Conservation (phyloP, 2,888 invertebrate species). For the Thymelicus lineola region DNA sequence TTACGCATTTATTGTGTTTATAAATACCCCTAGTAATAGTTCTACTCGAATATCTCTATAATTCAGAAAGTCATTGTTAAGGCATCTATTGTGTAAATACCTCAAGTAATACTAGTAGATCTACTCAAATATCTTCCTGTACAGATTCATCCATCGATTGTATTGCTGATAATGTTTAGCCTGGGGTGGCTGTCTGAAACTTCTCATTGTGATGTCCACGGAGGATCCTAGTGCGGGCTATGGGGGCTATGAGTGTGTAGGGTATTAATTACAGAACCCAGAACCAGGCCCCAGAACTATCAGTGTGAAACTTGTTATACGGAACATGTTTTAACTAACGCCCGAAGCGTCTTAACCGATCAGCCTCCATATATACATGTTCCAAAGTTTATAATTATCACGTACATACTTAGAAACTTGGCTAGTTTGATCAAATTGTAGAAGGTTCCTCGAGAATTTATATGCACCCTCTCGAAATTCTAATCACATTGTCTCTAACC, state of each 20-base stretch:
- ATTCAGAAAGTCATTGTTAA: too few relatives aligned
- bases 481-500: neutral
- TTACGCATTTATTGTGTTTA: too few relatives aligned
- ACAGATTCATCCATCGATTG: too few relatives aligned
- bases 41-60: too few relatives aligned
- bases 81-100: too few relatives aligned
- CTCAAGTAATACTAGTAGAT: too few relatives aligned
- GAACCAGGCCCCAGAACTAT: neutral
- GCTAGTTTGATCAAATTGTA: conserved; percentile 21
- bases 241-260: neutral
- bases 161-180: too few relatives aligned
- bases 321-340: conserved; percentile 1
- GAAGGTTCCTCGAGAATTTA: neutral
- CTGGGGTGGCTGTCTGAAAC: too few relatives aligned
- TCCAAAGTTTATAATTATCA: conserved; percentile 1
- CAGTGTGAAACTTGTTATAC: neutral
- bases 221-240: neutral
- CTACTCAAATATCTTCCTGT: too few relatives aligned
- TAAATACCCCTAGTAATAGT: too few relatives aligned
- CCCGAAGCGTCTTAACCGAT: conserved; percentile 16
- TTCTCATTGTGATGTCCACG: neutral
- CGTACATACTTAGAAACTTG: conserved; percentile 16
- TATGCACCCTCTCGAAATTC: neutral
- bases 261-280: neutral
- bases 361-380: conserved; percentile 20